A percentile compares a stretch with the other conserved stretches of the same genome.
Conservation (phyloP, 1,140 invertebrate genomes). For the Neocloeon triangulifer region DNA sequence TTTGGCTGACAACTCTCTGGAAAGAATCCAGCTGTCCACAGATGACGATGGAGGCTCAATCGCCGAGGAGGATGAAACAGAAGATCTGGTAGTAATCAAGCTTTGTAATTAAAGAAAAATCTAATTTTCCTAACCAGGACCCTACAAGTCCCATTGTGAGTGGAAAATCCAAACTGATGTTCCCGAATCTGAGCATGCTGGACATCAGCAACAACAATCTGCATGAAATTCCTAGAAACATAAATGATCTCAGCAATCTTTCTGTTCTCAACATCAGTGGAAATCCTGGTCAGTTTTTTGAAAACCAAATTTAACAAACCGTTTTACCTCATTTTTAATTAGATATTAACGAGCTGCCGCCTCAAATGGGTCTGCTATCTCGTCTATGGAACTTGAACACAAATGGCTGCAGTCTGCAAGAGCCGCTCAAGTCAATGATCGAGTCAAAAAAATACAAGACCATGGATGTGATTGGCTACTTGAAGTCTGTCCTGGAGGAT, state of each 20-base stretch:
- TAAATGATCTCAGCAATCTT: constrained; percentile 68
- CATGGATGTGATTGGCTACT: constrained; percentile 87
- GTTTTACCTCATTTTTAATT: constrained; percentile 11
- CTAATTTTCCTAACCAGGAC: too few relatives aligned
- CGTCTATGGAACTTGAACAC: constrained; percentile 92
- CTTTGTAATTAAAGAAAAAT: not conserved
- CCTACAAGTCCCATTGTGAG: not conserved
- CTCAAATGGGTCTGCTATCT: constrained; percentile 81
- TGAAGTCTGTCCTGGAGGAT: constrained; percentile 74
- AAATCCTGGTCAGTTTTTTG: constrained; percentile 38
- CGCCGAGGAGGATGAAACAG: constrained; percentile 24
- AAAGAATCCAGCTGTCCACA: constrained; percentile 50
- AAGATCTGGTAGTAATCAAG: constrained; percentile 11
- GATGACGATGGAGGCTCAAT: constrained; percentile 36
- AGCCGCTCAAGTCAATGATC: constrained; percentile 80
- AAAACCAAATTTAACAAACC: not conserved
- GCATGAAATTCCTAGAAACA: constrained; percentile 53
- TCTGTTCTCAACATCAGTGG: constrained; percentile 87
- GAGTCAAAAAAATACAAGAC: constrained; percentile 84
- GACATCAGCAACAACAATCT: constrained; percentile 81
- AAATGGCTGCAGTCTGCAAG: constrained; percentile 65
- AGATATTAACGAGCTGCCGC: constrained; percentile 67
- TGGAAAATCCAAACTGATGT: constrained; percentile 44
- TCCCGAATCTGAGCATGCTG: constrained; percentile 84
- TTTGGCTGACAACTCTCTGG: constrained; percentile 64